Evolutionary conservation across 2,888 invertebrate genomes (phyloP).

Genomic region (Leptothorax acervorum): DNA sequence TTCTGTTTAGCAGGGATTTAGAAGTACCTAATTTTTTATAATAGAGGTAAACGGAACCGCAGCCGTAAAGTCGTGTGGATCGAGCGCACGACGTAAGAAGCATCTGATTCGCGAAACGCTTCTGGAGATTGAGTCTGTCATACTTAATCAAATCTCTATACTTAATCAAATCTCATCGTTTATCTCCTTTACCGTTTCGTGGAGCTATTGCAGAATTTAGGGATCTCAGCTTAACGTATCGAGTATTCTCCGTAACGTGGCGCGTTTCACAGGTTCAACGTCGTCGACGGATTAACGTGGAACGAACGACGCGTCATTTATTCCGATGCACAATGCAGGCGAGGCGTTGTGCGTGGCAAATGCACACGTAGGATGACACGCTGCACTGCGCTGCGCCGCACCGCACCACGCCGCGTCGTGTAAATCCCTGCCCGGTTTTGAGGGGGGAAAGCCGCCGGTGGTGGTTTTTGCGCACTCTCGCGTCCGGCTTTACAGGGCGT

Average conservation of each 20-base stretch:
- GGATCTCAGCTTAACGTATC: not conserved
- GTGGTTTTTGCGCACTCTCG: constrained; percentile 69
- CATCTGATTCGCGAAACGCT: not conserved
- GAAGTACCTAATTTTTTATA: too few species aligned
- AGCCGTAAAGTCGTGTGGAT: not conserved
- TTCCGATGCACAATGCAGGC: constrained; percentile 14
- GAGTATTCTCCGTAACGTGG: not conserved
- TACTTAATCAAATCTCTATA: not conserved
- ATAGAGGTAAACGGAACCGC: not conserved
- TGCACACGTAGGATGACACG: constrained; percentile 20
- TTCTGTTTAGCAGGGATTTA: not conserved
- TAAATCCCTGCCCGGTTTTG: constrained; percentile 67
- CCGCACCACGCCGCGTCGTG: constrained; percentile 27
- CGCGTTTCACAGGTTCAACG: not conserved
- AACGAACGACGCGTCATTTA: constrained; percentile 14
- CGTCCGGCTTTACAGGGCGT: constrained; percentile 68
- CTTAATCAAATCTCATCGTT: not conserved
- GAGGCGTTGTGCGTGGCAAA: constrained; percentile 36
- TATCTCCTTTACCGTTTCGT: not conserved
- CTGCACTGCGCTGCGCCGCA: not conserved
- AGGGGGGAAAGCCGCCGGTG: constrained; percentile 61
- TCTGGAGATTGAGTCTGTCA: not conserved
- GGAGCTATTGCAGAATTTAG: not conserved
- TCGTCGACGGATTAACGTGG: constrained; percentile 35
- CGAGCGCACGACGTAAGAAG: not conserved